Conservation (phyloP, 2,888 invertebrate genomes). For the Pollenia griseotomentosa region DNA sequence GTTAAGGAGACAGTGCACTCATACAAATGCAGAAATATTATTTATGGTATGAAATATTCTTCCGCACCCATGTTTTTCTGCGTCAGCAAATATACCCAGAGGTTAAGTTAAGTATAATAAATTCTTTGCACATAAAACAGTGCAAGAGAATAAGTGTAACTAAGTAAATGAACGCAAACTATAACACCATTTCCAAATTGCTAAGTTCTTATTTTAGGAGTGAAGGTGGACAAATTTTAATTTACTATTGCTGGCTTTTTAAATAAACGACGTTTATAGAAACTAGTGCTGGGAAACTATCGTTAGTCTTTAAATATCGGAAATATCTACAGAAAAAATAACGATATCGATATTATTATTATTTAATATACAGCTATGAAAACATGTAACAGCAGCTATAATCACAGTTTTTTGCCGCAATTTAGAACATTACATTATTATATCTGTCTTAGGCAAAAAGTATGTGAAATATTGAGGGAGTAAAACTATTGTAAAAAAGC, state of each 20-base stretch:
- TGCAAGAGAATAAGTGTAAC: conserved; percentile 20
- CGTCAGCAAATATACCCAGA: conserved; percentile 23
- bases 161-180: conserved; percentile 11
- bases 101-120: conserved; percentile 28
- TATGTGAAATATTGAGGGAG: no score
- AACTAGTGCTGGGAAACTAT: no score
- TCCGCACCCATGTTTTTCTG: conserved; percentile 31
- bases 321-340: no score
- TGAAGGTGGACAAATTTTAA: not conserved
- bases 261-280: not conserved
- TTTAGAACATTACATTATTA: no score
- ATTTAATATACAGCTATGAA: no score
- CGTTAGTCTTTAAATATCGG: no score
- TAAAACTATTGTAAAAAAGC: no score
- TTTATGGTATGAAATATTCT: conserved; percentile 39
- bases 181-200: conserved; percentile 35
- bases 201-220: not conserved
- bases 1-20: conserved; percentile 1
- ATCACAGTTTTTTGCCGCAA: no score
- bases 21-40: conserved; percentile 10
- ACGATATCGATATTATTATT: no score
- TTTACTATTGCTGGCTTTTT: not conserved
- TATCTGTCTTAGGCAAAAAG: no score
- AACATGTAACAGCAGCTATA: no score
- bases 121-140: conserved; percentile 34